A percentile compares a stretch with the other conserved stretches of the same genome.
Conservation (phyloP, 2,797 vertebrate species). For the Ctenopoma multispine region DNA sequence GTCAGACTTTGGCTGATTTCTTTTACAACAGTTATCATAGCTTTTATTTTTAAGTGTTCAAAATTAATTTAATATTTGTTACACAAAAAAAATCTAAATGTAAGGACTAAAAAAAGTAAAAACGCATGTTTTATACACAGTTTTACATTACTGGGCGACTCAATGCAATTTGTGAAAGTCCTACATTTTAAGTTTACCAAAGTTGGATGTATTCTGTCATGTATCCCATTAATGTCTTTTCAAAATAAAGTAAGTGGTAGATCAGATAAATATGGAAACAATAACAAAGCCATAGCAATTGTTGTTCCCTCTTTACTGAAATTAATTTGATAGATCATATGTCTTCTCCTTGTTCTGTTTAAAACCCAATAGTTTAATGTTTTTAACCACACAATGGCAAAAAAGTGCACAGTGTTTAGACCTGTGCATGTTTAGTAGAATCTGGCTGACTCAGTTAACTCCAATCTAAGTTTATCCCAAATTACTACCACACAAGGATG, state of each 20-base stretch:
- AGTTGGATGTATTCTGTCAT: constrained; percentile 29
- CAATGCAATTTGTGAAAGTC: not conserved
- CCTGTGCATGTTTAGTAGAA: constrained; percentile 7
- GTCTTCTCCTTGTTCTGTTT: constrained; percentile 13
- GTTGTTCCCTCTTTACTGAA: constrained; percentile 39
- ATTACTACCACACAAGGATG: not conserved
- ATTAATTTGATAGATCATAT: constrained; percentile 39
- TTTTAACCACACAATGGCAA: constrained; percentile 22
- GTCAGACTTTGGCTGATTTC: not conserved
- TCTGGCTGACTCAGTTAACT: constrained; percentile 3
- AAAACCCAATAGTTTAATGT: constrained; percentile 10
- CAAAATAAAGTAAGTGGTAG: constrained; percentile 49
- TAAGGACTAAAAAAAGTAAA: not conserved
- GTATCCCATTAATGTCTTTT: constrained; percentile 48
- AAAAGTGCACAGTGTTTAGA: not conserved
- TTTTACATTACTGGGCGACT: not conserved
- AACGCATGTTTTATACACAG: not conserved
- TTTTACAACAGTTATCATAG: not conserved
- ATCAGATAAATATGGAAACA: constrained; percentile 51
- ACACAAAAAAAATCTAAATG: not conserved
- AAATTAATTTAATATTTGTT: not conserved
- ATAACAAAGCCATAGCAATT: constrained; percentile 28
- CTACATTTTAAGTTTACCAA: constrained; percentile 13
- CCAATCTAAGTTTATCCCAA: not conserved
- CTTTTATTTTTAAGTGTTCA: constrained; percentile 1